Evolutionary conservation across 2,113 vertebrate genomes (phyloP).

Genomic region (Megaceryle torquata): DNA sequence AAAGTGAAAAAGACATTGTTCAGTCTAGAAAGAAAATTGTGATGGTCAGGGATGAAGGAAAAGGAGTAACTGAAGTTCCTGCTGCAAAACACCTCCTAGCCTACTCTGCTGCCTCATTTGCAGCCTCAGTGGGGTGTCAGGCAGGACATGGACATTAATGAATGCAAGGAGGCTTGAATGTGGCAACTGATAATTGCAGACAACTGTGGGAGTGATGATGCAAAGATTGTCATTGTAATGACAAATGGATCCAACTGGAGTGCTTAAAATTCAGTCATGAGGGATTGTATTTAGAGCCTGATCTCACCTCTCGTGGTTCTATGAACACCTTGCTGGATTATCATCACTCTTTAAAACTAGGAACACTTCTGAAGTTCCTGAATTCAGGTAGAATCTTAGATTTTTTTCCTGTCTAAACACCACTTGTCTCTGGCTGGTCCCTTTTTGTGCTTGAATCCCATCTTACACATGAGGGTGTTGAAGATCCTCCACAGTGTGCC

Average conservation of each 20-base stretch:
- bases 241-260: constrained; percentile 11
- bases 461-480: background rate
- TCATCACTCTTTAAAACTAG: background rate
- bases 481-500: background rate
- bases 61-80: background rate
- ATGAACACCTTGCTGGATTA: constrained; percentile 20
- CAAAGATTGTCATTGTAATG: constrained; percentile 28
- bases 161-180: background rate
- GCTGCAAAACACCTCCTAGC: background rate
- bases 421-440: background rate
- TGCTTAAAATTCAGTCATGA: constrained; percentile 36
- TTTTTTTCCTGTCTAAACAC: background rate
- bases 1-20: background rate
- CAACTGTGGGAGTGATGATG: constrained; percentile 32
- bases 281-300: constrained; percentile 41
- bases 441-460: background rate
- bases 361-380: background rate
- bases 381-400: background rate
- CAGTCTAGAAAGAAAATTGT: background rate
- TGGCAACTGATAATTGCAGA: constrained; percentile 35
- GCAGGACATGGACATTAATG: background rate
- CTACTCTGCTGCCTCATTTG: background rate
- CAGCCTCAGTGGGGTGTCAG: background rate
- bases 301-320: constrained; percentile 32
- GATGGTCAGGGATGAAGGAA: background rate